These are phyloP conservation scores for Etheostoma perlongum DNA, from an alignment of 2,797 vertebrate species.

Conservation along the genomic window DNA sequence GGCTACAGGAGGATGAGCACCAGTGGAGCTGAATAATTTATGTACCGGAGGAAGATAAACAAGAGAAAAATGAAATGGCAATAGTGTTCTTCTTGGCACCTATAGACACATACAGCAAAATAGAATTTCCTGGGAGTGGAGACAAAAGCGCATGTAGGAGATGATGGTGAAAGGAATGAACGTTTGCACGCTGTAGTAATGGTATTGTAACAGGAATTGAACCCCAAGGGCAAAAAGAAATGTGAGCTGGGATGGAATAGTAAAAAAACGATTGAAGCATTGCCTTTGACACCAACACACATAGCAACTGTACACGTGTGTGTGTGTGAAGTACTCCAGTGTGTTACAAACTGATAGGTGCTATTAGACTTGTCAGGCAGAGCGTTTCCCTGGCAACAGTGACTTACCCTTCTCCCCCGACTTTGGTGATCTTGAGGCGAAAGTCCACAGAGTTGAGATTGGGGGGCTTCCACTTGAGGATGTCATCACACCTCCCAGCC, in stretches of 20 bases:
- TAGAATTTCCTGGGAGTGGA: not conserved
- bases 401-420: conserved; percentile 98
- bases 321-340: conserved; percentile 28
- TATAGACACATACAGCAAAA: conserved; percentile 10
- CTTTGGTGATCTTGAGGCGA: conserved; percentile 97
- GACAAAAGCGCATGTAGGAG: not conserved
- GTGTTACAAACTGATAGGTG: conserved; percentile 59
- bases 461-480: conserved; percentile 99
- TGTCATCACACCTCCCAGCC: conserved; percentile 95
- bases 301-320: not conserved
- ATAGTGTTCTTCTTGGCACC: conserved; percentile 12
- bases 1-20: conserved; percentile 11
- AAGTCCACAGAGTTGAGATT: conserved; percentile 99
- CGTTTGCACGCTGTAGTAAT: conserved; percentile 4
- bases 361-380: conserved; percentile 46
- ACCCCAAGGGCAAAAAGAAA: conserved; percentile 27
- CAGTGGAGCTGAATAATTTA: conserved; percentile 65
- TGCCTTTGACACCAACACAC: conserved; percentile 23
- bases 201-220: conserved; percentile 19
- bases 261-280: conserved; percentile 34
- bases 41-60: conserved; percentile 41
- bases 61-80: conserved; percentile 12
- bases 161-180: conserved; percentile 27
- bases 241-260: conserved; percentile 2
- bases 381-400: conserved; percentile 67